These are phyloP conservation scores for Trichechus manatus DNA, from an alignment of 2,113 vertebrate genomes.

Conservation along the genomic window DNA sequence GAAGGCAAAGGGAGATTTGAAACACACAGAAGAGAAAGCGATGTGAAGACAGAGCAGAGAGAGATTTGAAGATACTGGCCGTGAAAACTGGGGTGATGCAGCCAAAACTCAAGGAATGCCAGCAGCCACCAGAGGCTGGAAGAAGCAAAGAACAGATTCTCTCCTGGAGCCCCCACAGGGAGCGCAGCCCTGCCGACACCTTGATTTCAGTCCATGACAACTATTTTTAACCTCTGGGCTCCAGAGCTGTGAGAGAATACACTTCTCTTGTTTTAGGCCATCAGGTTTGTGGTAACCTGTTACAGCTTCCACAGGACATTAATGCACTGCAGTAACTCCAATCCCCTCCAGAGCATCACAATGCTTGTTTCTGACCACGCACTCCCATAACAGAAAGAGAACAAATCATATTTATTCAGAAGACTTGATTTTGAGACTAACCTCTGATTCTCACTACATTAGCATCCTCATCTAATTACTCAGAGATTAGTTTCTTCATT, in stretches of 20 bases:
- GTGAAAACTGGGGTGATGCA: fast-evolving
- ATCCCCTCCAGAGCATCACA: background rate
- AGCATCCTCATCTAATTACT: background rate
- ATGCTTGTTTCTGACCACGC: background rate
- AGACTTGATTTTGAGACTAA: background rate
- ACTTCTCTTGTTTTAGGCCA: background rate
- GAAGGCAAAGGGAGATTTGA: no score
- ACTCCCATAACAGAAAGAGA: background rate
- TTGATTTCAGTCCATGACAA: fast-evolving
- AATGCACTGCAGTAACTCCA: fast-evolving
- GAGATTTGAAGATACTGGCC: background rate
- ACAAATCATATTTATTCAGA: background rate
- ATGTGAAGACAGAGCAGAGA: background rate
- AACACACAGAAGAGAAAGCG: background rate
- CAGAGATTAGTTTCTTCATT: background rate
- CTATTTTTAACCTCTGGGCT: no score
- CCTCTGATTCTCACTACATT: background rate
- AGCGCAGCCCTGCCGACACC: background rate
- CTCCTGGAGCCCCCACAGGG: background rate
- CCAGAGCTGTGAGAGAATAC: no score
- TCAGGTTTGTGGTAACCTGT: background rate
- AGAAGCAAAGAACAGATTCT: background rate
- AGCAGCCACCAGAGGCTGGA: background rate
- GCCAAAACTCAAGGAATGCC: no score
- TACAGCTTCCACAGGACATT: background rate